phyloP scores from a whole-genome alignment of 2,113 vertebrate genomes.

The Lanius collurio region DNA sequence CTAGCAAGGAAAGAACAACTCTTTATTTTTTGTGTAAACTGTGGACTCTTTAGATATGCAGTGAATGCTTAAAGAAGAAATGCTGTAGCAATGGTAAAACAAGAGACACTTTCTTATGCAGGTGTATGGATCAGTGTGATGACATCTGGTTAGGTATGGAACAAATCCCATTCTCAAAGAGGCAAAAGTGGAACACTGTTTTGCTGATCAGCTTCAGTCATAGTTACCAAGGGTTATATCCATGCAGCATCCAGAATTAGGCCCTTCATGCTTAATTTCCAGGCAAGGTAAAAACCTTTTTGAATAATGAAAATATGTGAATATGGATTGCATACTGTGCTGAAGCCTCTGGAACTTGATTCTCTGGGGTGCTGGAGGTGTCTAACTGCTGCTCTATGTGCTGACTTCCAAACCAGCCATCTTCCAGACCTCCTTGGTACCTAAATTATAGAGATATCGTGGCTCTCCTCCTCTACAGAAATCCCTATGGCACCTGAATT shows the following conservation, averaged over 20 bases:
- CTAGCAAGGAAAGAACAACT: background rate
- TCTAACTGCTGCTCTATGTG: background rate
- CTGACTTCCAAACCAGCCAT: background rate
- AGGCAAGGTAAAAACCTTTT: background rate
- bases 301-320: background rate
- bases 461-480: background rate
- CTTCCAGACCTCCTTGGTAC: background rate
- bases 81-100: background rate
- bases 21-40: background rate
- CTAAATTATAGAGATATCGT: background rate
- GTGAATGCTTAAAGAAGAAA: background rate
- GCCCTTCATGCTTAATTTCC: background rate
- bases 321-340: background rate
- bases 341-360: background rate
- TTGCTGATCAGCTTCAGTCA: background rate
- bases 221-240: background rate
- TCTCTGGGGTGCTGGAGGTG: background rate
- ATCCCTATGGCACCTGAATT: constrained; percentile 22
- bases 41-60: background rate
- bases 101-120: background rate
- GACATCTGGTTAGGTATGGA: background rate
- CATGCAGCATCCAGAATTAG: background rate
- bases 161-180: background rate
- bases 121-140: background rate
- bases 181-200: background rate